Conservation (phyloP, 2,797 vertebrate genomes). For the Melanotaenia parkinsoni region DNA sequence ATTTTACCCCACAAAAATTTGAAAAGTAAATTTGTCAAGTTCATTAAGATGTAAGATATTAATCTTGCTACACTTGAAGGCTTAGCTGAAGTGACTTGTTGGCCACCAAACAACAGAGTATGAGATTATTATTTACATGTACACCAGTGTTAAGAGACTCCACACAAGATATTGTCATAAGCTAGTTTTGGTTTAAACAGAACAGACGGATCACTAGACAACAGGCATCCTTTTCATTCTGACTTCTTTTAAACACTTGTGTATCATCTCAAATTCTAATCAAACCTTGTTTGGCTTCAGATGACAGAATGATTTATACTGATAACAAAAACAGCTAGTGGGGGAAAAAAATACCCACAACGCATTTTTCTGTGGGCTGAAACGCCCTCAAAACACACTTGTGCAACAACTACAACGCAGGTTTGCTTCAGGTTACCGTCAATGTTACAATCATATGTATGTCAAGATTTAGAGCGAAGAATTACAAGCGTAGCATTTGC, state of each 20-base stretch:
- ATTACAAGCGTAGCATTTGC: not conserved
- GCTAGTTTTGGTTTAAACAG: slow-evolving; percentile 55
- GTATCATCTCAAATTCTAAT: slow-evolving; percentile 17
- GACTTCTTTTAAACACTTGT: slow-evolving; percentile 29
- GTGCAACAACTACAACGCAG: not conserved
- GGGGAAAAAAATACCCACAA: not conserved
- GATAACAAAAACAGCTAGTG: not conserved
- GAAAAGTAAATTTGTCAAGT: not conserved
- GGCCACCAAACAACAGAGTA: not conserved
- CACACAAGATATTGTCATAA: slow-evolving; percentile 25
- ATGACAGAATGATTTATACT: slow-evolving; percentile 13
- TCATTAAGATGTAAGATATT: not conserved
- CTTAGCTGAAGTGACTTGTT: not conserved
- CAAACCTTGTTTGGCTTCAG: slow-evolving; percentile 16
- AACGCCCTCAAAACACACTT: slow-evolving; percentile 1
- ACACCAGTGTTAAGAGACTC: slow-evolving; percentile 36
- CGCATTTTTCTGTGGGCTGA: not conserved
- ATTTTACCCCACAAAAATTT: not conserved
- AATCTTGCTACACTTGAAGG: not conserved
- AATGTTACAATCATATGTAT: not conserved
- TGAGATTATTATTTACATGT: slow-evolving; percentile 39
- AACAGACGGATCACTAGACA: slow-evolving; percentile 21
- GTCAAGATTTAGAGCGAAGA: not conserved
- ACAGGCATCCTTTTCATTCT: slow-evolving; percentile 34
- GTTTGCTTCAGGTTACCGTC: too few relatives aligned